phyloP scores from a whole-genome alignment of 2,797 vertebrate genomes.

The Cossypha heuglini region DNA sequence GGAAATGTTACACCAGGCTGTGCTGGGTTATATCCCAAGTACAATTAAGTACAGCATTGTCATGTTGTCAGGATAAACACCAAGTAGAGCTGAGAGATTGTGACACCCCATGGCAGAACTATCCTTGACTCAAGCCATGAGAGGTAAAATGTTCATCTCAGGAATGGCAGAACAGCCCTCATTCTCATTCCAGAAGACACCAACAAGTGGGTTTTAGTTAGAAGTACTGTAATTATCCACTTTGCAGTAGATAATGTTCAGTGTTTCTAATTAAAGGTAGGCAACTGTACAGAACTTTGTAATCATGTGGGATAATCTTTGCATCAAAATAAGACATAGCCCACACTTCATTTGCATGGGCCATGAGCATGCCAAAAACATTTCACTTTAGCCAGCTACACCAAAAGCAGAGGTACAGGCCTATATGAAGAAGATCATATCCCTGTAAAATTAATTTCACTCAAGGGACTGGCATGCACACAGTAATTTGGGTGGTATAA shows the following conservation, averaged over 20 bases:
- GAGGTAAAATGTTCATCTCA: neutral
- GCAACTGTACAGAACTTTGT: neutral
- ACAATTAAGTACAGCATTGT: neutral
- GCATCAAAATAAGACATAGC: neutral
- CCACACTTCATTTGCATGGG: neutral
- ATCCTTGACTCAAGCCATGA: neutral
- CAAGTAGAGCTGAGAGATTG: neutral
- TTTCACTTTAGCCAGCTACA: neutral
- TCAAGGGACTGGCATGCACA: neutral
- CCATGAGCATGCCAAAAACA: neutral
- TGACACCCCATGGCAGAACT: neutral
- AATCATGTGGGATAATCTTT: neutral
- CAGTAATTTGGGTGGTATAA: neutral
- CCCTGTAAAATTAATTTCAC: neutral
- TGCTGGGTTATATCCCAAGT: neutral
- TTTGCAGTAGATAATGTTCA: neutral
- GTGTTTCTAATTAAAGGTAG: neutral
- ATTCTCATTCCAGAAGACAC: slow-evolving; percentile 14
- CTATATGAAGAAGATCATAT: neutral
- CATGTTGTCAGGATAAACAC: neutral
- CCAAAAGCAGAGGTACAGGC: neutral
- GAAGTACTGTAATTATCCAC: slow-evolving; percentile 28
- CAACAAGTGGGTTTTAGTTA: neutral
- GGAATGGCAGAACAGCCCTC: neutral
- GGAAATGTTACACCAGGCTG: neutral